Evolutionary conservation across 2,888 invertebrate genomes (phyloP), one percentile per base, ranked within the genome.

Genomic region (Apoda limacodes): DNA sequence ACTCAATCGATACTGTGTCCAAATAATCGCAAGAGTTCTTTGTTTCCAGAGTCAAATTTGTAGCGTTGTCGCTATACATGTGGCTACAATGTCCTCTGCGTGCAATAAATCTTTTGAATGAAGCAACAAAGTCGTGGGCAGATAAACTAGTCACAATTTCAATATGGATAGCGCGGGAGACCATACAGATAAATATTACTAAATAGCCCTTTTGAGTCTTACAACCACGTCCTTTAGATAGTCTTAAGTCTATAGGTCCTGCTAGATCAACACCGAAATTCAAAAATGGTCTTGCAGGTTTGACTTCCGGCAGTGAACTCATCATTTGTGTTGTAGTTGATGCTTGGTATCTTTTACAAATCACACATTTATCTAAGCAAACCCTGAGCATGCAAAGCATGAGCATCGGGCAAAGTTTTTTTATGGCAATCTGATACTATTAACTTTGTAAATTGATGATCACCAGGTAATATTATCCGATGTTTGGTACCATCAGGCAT

Each of bases 21-120:
- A 9, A 27, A 27, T n/a, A n/a, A n/a, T n/a, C n/a, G n/a, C n/a
- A n/a, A n/a, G n/a, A 5, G 13, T 19, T 13, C 13, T 17, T 19
- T 10, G 28, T 5, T 28, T 19, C 28, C 28, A 28, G 5, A 7
- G 28, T 17, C 28, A 10, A n/a, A n/a, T 5, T 17, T 7, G 9
- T 11, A 28, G 9, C 5, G 5, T 28, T 19, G 6, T 11, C 28
- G 12, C 5, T 6, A 3, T 7, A 9, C 28, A 7, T 19, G n/a
- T 19, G n/a, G n/a, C n/a, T n/a, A n/a, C n/a, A n/a, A n/a, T n/a
- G n/a, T n/a, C n/a, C n/a, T n/a, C n/a, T n/a, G n/a, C 28, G 9
- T 5, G 19, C 5, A n/a, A 17, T 9, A 10, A 28, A 28, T 17
- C 28, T 4, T 19, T 10, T 5, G 20, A 19, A 28, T 6, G 28